A percentile compares a stretch with the other conserved stretches of the same genome.
phyloP scores from a whole-genome alignment of 2,113 vertebrate genomes.

The Dicentrarchus labrax region DNA sequence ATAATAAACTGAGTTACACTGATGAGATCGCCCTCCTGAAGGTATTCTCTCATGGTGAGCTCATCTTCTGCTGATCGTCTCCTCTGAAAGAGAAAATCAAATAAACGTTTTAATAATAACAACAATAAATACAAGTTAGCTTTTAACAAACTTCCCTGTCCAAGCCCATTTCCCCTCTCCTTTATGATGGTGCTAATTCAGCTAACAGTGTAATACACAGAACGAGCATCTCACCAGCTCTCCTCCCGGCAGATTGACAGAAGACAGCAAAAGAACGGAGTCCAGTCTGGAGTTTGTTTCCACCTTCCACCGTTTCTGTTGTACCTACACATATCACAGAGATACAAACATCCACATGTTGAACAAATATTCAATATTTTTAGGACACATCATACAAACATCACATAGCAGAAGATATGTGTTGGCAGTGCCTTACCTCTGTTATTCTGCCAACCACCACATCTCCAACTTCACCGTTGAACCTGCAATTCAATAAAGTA shows the following conservation, averaged over 20 bases:
- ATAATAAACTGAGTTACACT: slow-evolving; percentile 85
- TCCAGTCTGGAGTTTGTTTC: slow-evolving; percentile 96
- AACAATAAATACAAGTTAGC: neutral
- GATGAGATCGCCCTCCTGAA: slow-evolving; percentile 97
- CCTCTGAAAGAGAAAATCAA: slow-evolving; percentile 84
- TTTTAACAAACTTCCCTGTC: neutral
- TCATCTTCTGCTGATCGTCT: slow-evolving; percentile 95
- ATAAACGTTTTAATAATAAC: slow-evolving; percentile 7
- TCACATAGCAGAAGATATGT: neutral
- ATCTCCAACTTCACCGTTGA: slow-evolving; percentile 96
- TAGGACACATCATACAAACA: neutral
- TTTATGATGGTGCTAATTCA: neutral
- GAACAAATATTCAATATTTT: neutral
- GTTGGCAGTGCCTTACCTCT: slow-evolving; percentile 84
- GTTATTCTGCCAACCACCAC: slow-evolving; percentile 96
- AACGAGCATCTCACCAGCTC: slow-evolving; percentile 89
- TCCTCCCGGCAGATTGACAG: slow-evolving; percentile 96
- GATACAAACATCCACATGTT: neutral
- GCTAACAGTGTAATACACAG: neutral
- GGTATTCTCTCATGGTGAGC: slow-evolving; percentile 95
- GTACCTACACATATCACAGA: slow-evolving; percentile 84
- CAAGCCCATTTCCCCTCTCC: neutral
- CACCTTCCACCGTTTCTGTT: slow-evolving; percentile 98
- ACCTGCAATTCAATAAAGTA: slow-evolving; percentile 81
- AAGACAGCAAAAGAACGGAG: slow-evolving; percentile 93